phyloP scores from a whole-genome alignment of 1,140 invertebrate genomes.

The Babylonia areolata region DNA sequence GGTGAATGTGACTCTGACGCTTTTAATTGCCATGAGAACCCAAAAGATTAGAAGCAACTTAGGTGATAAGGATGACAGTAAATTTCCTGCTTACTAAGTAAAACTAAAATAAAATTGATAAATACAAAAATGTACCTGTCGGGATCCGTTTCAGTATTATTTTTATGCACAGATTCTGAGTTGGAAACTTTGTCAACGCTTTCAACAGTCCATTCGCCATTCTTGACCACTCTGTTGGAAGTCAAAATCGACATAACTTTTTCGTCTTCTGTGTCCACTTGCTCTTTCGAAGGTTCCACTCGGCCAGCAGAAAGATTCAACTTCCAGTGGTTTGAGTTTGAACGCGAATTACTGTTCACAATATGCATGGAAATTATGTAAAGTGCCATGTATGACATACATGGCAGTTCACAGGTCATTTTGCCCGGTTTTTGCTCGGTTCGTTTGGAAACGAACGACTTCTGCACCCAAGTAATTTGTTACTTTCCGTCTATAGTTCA shows the following conservation, averaged over 20 bases:
- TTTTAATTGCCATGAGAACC: too few species aligned
- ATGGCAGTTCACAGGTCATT: slow-evolving; percentile 66
- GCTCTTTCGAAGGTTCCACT: slow-evolving; percentile 79
- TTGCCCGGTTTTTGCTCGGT: slow-evolving; percentile 8
- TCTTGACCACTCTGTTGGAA: slow-evolving; percentile 74
- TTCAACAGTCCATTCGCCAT: slow-evolving; percentile 67
- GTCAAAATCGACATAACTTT: slow-evolving; percentile 71
- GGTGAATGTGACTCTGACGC: too few species aligned
- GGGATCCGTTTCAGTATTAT: background rate
- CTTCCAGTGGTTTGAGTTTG: slow-evolving; percentile 82
- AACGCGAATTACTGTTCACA: slow-evolving; percentile 82
- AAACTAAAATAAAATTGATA: too few species aligned
- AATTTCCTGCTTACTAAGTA: too few species aligned
- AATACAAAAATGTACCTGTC: too few species aligned
- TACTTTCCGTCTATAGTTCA: background rate
- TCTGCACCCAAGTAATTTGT: background rate
- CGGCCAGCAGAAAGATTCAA: slow-evolving; percentile 78
- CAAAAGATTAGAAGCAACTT: too few species aligned
- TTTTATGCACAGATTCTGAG: background rate
- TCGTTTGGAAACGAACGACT: background rate
- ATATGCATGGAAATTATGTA: slow-evolving; percentile 81
- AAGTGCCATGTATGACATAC: slow-evolving; percentile 74
- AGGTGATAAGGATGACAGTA: too few species aligned
- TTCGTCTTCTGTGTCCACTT: slow-evolving; percentile 45
- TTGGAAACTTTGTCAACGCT: slow-evolving; percentile 6